Percentiles rank a stretch among this genome's conserved stretches.
Conservation (phyloP, 2,888 invertebrate genomes). For the Cephus pygmeus region DNA sequence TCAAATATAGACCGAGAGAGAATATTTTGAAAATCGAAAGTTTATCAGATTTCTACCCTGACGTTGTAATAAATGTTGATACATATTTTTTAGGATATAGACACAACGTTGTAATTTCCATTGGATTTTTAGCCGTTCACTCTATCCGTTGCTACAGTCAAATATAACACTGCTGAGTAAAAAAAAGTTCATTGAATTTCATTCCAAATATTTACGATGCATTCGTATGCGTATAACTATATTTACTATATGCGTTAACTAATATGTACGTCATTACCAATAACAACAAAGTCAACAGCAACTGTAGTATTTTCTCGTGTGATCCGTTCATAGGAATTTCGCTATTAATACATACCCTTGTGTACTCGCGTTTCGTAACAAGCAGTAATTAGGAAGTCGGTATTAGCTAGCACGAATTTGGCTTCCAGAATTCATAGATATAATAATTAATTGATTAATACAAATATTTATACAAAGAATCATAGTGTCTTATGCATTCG, state of each 20-base stretch:
- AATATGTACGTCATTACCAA: conserved; percentile 29
- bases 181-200: not conserved
- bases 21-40: not conserved
- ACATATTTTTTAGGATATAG: not conserved
- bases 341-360: too few relatives aligned
- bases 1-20: not conserved
- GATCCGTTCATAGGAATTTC: conserved; percentile 16
- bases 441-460: conserved; percentile 39
- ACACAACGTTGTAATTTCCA: not conserved
- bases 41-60: not conserved
- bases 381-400: conserved; percentile 44
- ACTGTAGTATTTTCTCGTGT: conserved; percentile 13
- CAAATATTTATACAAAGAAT: not conserved
- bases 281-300: conserved; percentile 2
- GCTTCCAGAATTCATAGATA: conserved; percentile 45
- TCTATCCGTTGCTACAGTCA: not conserved
- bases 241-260: conserved; percentile 31
- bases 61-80: not conserved
- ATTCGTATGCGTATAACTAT: not conserved
- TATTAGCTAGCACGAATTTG: conserved; percentile 37
- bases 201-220: not conserved
- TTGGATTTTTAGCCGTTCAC: not conserved
- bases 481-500: too few relatives aligned
- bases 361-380: conserved; percentile 21
- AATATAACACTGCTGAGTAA: not conserved